Evolutionary conservation across 2,888 invertebrate genomes (phyloP).

Genomic region (Acholoe squamosa): DNA sequence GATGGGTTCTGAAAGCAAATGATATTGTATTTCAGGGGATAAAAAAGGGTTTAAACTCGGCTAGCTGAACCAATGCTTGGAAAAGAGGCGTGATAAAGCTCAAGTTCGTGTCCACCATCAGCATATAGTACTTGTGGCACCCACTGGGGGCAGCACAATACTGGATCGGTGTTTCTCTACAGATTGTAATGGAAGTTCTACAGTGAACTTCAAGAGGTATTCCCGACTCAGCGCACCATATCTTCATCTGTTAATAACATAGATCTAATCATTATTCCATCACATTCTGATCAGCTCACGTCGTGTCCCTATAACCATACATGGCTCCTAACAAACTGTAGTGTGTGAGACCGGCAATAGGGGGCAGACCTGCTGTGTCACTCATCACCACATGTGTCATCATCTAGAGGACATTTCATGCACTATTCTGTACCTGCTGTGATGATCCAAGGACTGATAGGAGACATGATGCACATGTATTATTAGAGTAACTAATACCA

Average conservation of each 20-base stretch:
- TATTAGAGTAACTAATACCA: not conserved
- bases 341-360: constrained; percentile 3
- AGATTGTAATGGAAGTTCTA: no score
- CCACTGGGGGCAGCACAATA: no score
- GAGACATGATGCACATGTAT: not conserved
- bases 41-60: no score
- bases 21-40: no score
- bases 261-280: not conserved
- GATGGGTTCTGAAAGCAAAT: no score
- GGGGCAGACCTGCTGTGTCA: constrained; percentile 33
- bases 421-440: constrained; percentile 41
- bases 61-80: no score
- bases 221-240: not conserved
- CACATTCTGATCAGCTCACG: not conserved
- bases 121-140: no score
- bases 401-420: constrained; percentile 9
- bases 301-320: not conserved
- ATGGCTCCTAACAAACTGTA: not conserved
- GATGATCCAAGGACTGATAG: not conserved
- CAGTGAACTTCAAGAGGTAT: not conserved
- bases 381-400: constrained; percentile 13
- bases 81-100: no score
- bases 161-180: no score
- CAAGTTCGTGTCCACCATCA: no score
- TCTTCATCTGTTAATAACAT: constrained; percentile 29